Base-by-base conservation (phyloP, 2,797 vertebrate genomes). In the Eurystomus glaucurus region DNA sequence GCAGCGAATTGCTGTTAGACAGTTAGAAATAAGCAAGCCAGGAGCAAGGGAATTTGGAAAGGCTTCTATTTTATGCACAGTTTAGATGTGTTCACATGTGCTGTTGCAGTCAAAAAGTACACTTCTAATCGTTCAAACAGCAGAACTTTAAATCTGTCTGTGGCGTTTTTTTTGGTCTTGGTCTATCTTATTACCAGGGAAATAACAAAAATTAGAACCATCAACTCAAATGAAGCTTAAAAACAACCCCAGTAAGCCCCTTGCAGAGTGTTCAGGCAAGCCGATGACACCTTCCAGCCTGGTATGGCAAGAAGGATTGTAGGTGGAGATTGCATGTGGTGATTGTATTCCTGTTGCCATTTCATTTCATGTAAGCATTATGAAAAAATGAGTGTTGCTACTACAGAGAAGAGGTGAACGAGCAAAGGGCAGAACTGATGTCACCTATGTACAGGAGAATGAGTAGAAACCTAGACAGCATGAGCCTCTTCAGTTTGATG, bases 1-100 rank as follows among this genome's bases (percentile, higher is more conserved):
- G 78, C 93, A 85, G 68, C 95, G 92, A 95, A 82, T 92, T 92
- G 76, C 60, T 84, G 4, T 39, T 95, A 87, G 78, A 39, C 52
- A 65, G 8, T n/a, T 75, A 62, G 71, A 71, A 87, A 11, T 33
- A 60, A 75, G 22, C 54, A 86, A 71, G 48, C 13, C 10, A 91
- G 72, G 87, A 91, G 57, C 74, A 83, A 43, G n/a, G 26, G 31
- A 62, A 28, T 84, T 64, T 74, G 79, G 61, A 39, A 54, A 82
- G 20, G 43, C 6, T 70, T 68, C 8, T 61, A 2, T 46, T 26
- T 74, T 31, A 8, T 11, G 18, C 0, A 0, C 21, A 16, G 29
- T 45, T 91, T 6, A 85, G 33, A 39, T 16, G 11, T 35, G 7
- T 21, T 75, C 10, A 2, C 10, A 1, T 52, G n/a, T 19, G 5